phyloP scores from a whole-genome alignment of 2,797 vertebrate genomes.

The Hylomyscus alleni region DNA sequence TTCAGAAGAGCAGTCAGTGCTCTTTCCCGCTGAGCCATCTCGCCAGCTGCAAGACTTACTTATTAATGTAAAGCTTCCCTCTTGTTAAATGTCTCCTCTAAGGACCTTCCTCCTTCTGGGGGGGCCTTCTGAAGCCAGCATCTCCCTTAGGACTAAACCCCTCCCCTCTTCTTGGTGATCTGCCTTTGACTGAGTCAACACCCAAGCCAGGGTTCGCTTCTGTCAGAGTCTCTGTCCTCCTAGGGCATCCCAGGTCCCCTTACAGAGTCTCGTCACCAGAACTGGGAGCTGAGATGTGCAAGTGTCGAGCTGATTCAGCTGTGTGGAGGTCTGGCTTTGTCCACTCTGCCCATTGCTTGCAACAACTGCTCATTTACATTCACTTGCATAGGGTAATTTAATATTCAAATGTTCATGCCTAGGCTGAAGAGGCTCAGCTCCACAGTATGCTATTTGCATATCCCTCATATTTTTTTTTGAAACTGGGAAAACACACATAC shows the following conservation, averaged over 20 bases:
- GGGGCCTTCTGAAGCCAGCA: not conserved
- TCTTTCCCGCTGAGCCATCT: too few species aligned
- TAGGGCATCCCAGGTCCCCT: not conserved
- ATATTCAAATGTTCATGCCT: slow-evolving; percentile 60
- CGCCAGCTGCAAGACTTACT: not conserved
- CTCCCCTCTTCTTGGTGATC: not conserved
- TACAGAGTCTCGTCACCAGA: not conserved
- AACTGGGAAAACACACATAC: too few species aligned
- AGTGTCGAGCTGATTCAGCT: not conserved
- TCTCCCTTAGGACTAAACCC: not conserved
- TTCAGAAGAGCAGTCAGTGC: too few species aligned
- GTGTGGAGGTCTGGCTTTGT: not conserved
- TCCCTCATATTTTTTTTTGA: not conserved
- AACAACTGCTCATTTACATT: slow-evolving; percentile 57
- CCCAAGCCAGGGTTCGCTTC: not conserved
- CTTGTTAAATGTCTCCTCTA: not conserved
- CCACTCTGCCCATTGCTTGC: not conserved
- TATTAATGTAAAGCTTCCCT: not conserved
- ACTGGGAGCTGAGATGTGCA: not conserved
- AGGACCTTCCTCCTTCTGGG: not conserved
- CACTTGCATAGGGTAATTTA: slow-evolving; percentile 56
- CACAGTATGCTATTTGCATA: slow-evolving; percentile 32
- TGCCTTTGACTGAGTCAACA: not conserved
- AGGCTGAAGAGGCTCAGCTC: slow-evolving; percentile 18
- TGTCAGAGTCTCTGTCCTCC: not conserved